A percentile compares a stretch with the other conserved stretches of the same genome.
phyloP scores from a whole-genome alignment of 2,888 invertebrate species.

The Shargacucullia verbasci region DNA sequence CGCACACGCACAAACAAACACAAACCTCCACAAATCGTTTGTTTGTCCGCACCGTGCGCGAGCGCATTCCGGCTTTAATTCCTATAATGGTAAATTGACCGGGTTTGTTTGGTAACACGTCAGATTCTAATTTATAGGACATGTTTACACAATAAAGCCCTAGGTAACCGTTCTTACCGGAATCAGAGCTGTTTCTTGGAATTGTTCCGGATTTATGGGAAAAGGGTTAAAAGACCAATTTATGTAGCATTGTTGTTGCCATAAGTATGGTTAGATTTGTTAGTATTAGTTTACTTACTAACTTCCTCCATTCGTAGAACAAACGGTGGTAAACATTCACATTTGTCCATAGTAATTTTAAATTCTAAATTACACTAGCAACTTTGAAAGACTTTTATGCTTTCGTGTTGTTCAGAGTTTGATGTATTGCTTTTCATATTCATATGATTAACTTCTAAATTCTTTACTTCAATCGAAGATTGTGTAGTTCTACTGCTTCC shows the following conservation, averaged over 20 bases:
- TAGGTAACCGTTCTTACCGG: slow-evolving; percentile 39
- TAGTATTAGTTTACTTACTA: slow-evolving; percentile 17
- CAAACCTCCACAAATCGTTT: slow-evolving; percentile 26
- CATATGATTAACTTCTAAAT: too few species aligned
- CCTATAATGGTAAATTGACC: slow-evolving; percentile 53
- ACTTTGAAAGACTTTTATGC: too few species aligned
- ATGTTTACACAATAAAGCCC: slow-evolving; percentile 63
- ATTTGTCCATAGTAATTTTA: too few species aligned
- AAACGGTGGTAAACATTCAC: background rate
- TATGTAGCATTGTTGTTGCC: slow-evolving; percentile 32
- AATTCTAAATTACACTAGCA: too few species aligned
- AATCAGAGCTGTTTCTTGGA: slow-evolving; percentile 36
- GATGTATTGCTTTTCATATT: too few species aligned
- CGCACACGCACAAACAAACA: slow-evolving; percentile 17
- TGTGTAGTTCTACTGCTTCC: too few species aligned
- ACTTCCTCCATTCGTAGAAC: slow-evolving; percentile 26
- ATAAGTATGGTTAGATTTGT: slow-evolving; percentile 7
- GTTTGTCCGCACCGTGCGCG: slow-evolving; percentile 36
- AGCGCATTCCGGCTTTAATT: slow-evolving; percentile 47
- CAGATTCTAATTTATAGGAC: slow-evolving; percentile 67
- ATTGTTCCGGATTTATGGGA: slow-evolving; percentile 41
- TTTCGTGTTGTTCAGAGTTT: too few species aligned
- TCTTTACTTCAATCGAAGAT: too few species aligned
- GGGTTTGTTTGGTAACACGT: slow-evolving; percentile 64
- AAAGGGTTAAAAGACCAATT: slow-evolving; percentile 42